Percentiles rank a stretch among this genome's conserved stretches.
Conservation (phyloP, 2,113 vertebrate species). For the Verasper variegatus region DNA sequence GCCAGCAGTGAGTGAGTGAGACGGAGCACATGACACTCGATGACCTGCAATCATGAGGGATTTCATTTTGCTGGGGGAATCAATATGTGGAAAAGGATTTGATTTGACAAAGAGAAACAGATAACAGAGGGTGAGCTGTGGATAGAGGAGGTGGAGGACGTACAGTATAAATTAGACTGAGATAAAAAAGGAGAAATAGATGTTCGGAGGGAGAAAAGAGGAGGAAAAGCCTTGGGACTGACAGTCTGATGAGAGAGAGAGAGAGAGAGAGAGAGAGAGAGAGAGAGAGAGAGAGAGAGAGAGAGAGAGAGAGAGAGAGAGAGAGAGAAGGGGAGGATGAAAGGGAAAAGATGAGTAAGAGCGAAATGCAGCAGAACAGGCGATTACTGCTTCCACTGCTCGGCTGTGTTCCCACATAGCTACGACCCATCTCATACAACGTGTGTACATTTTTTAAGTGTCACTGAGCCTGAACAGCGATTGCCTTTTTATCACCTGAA, state of each 20-base stretch:
- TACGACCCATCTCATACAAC: conserved; percentile 16
- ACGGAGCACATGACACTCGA: conserved; percentile 9
- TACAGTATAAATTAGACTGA: conserved; percentile 15
- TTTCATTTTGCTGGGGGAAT: conserved; percentile 32
- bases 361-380: conserved; percentile 5
- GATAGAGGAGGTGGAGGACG: not conserved
- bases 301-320: not conserved
- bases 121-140: conserved; percentile 12
- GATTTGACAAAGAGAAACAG: conserved; percentile 41
- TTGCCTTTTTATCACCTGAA: conserved; percentile 16
- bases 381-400: conserved; percentile 13
- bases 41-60: conserved; percentile 25
- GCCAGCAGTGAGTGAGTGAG: conserved; percentile 8
- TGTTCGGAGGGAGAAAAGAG: not conserved
- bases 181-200: conserved; percentile 26
- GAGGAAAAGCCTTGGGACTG: not conserved
- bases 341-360: conserved; percentile 9
- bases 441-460: not conserved
- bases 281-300: not conserved
- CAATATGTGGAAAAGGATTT: conserved; percentile 23
- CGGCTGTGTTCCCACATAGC: not conserved
- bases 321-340: conserved; percentile 14
- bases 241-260: not conserved
- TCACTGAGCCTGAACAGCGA: conserved; percentile 15
- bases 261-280: not conserved